Conservation (phyloP, 2,113 vertebrate genomes). For the Pituophis catenifer region DNA sequence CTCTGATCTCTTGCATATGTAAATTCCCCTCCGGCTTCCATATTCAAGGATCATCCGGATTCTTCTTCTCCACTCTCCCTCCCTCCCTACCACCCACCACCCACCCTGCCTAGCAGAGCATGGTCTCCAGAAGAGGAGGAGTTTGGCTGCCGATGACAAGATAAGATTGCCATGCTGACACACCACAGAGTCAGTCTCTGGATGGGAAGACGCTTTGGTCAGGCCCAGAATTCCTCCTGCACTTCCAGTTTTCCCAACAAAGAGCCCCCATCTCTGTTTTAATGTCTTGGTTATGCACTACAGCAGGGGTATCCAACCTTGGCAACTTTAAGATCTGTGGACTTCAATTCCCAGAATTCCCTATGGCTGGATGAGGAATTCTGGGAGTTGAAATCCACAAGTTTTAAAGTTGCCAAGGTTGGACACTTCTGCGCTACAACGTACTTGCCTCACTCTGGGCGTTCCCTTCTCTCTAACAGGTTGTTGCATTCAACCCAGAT, state of each 20-base stretch:
- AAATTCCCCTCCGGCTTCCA: background rate
- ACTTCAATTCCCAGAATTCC: background rate
- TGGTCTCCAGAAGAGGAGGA: background rate
- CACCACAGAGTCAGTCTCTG: background rate
- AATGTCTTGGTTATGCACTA: background rate
- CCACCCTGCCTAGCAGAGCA: background rate
- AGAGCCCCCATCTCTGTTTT: background rate
- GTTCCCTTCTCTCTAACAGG: background rate
- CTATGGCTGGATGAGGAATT: background rate
- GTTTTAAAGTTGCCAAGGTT: background rate
- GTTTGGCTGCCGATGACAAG: background rate
- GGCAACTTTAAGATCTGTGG: background rate
- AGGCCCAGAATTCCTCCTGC: background rate
- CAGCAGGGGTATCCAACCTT: background rate
- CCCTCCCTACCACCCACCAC: background rate
- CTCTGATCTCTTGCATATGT: background rate
- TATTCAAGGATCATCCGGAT: background rate
- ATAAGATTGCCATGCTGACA: background rate
- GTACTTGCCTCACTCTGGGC: background rate
- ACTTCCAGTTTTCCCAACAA: background rate
- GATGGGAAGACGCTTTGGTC: background rate
- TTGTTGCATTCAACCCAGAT: background rate
- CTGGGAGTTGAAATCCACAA: background rate
- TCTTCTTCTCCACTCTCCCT: background rate
- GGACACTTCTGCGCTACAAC: background rate